Evolutionary conservation across 2,797 vertebrate genomes (phyloP).

Genomic region (Catostomus latipinnis): DNA sequence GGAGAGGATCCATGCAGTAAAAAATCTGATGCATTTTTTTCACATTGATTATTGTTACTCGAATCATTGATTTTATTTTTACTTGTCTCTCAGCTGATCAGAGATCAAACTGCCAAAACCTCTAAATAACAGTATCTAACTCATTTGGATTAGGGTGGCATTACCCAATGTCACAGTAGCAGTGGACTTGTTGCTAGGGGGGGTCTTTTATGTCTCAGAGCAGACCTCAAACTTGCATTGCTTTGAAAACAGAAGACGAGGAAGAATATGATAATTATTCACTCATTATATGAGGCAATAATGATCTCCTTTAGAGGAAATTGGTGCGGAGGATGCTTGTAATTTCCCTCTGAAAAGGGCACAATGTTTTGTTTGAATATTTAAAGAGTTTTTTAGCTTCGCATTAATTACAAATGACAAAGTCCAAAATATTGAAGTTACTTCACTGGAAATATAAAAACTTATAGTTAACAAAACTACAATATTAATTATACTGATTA

Average conservation of each 20-base stretch:
- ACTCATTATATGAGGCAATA: background rate
- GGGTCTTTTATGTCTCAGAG: slow-evolving; percentile 29
- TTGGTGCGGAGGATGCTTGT: background rate
- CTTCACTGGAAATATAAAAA: background rate
- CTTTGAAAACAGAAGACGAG: slow-evolving; percentile 28
- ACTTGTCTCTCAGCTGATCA: background rate
- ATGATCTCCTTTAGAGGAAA: slow-evolving; percentile 8
- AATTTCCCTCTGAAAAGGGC: background rate
- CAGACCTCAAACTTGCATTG: slow-evolving; percentile 32
- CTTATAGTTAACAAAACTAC: background rate
- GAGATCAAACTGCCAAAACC: slow-evolving; percentile 28
- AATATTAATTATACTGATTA: background rate
- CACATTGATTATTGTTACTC: background rate
- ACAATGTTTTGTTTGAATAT: slow-evolving; percentile 2
- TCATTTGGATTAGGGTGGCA: slow-evolving; percentile 31
- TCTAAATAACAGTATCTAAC: background rate
- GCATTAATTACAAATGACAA: background rate
- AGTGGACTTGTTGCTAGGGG: slow-evolving; percentile 69
- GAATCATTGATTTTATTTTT: background rate
- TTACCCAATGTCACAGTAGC: slow-evolving; percentile 50
- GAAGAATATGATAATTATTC: background rate
- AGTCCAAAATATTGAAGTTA: background rate
- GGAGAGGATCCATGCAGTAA: background rate
- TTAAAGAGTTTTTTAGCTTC: background rate
- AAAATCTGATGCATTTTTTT: background rate